Evolutionary conservation across 2,888 invertebrate species (phyloP).

Genomic region (Cinara cedri): DNA sequence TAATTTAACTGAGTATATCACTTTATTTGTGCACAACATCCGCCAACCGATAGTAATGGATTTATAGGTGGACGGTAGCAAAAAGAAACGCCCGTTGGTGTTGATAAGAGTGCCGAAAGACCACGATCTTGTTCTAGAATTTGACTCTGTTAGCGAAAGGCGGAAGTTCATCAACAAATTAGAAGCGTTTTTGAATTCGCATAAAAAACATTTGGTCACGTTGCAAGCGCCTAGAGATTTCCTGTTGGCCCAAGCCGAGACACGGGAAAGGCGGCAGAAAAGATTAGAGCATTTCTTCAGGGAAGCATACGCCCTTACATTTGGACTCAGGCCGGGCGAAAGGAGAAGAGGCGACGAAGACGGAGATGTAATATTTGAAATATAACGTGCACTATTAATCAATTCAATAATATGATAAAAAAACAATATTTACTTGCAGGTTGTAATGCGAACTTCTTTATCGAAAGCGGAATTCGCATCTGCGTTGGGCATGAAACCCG

Average conservation of each 20-base stretch:
- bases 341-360: slow-evolving; percentile 67
- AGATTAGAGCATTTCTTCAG: slow-evolving; percentile 92
- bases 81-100: slow-evolving; percentile 80
- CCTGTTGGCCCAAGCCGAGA: slow-evolving; percentile 89
- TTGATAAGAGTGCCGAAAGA: slow-evolving; percentile 82
- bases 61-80: slow-evolving; percentile 63
- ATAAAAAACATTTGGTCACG: slow-evolving; percentile 80
- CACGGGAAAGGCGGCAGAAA: slow-evolving; percentile 89
- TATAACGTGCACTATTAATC: neutral
- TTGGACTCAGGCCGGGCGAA: slow-evolving; percentile 87
- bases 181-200: slow-evolving; percentile 81
- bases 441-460: slow-evolving; percentile 89
- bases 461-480: slow-evolving; percentile 93
- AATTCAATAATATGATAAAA: neutral
- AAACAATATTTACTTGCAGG: slow-evolving; percentile 59
- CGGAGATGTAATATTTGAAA: slow-evolving; percentile 51
- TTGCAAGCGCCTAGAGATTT: slow-evolving; percentile 78
- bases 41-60: neutral
- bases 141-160: slow-evolving; percentile 79
- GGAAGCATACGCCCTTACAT: slow-evolving; percentile 92
- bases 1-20: slow-evolving; percentile 33
- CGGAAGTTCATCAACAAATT: slow-evolving; percentile 87
- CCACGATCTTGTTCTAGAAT: slow-evolving; percentile 90
- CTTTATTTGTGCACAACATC: no score
- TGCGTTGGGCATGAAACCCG: slow-evolving; percentile 92